Percentiles rank a stretch among this genome's conserved stretches.
Conservation (phyloP, 2,113 vertebrate species). For the Copsychus sechellarum region DNA sequence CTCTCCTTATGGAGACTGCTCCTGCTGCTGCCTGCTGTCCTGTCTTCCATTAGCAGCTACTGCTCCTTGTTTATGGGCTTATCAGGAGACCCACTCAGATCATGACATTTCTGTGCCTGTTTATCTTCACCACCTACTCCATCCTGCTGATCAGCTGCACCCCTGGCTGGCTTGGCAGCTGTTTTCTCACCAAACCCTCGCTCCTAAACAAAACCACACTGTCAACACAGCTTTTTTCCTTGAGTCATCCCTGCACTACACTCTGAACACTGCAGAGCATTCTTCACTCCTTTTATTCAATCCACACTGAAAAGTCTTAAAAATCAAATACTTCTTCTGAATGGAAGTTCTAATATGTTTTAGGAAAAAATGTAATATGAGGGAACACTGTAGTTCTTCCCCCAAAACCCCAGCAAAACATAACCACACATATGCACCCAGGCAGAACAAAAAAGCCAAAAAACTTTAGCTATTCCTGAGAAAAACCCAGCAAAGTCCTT, state of each 20-base stretch:
- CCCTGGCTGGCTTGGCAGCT: background rate
- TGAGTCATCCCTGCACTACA: background rate
- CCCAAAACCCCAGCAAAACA: background rate
- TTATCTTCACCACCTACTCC: background rate
- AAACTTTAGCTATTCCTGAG: background rate
- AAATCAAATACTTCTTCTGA: background rate
- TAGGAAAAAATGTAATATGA: background rate
- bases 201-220: background rate
- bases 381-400: background rate
- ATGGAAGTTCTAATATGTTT: background rate
- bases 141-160: background rate
- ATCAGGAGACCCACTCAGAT: background rate
- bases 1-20: background rate
- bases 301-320: background rate
- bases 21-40: background rate
- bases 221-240: background rate
- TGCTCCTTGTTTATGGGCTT: background rate
- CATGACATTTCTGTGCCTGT: background rate
- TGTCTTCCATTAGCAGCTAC: rapidly evolving
- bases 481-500: background rate
- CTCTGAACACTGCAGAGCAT: background rate
- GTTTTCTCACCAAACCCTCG: rapidly evolving
- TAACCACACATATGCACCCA: rapidly evolving
- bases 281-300: background rate
- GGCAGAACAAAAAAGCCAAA: background rate